phyloP scores from a whole-genome alignment of 2,888 invertebrate genomes.

The Nomada goodeniana region DNA sequence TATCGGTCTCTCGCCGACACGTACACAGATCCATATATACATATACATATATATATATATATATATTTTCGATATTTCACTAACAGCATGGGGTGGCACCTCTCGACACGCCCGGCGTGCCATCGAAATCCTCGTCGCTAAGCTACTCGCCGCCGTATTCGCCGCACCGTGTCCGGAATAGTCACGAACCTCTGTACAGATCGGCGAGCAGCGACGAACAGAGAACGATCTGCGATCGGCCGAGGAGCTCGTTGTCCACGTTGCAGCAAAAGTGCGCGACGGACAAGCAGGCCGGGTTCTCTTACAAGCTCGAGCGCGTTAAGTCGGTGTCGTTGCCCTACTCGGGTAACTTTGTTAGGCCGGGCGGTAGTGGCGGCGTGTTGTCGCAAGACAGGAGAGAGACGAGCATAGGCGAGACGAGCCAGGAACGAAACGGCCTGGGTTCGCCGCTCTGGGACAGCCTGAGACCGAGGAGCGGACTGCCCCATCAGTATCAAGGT shows the following conservation, averaged over 20 bases:
- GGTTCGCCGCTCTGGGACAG: constrained; percentile 79
- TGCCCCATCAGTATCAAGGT: constrained; percentile 82
- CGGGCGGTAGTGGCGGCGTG: constrained; percentile 66
- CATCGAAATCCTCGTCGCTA: constrained; percentile 74
- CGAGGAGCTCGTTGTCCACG: constrained; percentile 66
- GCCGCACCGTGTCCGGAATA: constrained; percentile 73
- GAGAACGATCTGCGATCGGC: constrained; percentile 66
- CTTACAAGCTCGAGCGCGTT: constrained; percentile 77
- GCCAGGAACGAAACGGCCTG: constrained; percentile 75
- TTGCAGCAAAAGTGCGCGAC: constrained; percentile 70
- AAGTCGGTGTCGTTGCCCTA: constrained; percentile 79
- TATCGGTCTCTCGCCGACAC: background rate
- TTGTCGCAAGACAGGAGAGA: constrained; percentile 73
- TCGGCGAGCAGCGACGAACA: constrained; percentile 73
- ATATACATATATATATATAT: constrained; percentile 52
- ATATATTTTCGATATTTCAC: constrained; percentile 84
- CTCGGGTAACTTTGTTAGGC: constrained; percentile 72
- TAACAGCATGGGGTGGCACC: constrained; percentile 87
- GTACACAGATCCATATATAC: background rate
- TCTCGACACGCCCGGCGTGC: constrained; percentile 74
- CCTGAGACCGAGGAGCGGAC: constrained; percentile 78
- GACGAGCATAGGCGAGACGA: constrained; percentile 68
- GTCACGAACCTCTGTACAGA: constrained; percentile 70
- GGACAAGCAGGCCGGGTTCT: constrained; percentile 72
- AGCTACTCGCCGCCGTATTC: constrained; percentile 75